Evolutionary conservation across 2,113 vertebrate species (phyloP).

Genomic region (Cololabis saira): DNA sequence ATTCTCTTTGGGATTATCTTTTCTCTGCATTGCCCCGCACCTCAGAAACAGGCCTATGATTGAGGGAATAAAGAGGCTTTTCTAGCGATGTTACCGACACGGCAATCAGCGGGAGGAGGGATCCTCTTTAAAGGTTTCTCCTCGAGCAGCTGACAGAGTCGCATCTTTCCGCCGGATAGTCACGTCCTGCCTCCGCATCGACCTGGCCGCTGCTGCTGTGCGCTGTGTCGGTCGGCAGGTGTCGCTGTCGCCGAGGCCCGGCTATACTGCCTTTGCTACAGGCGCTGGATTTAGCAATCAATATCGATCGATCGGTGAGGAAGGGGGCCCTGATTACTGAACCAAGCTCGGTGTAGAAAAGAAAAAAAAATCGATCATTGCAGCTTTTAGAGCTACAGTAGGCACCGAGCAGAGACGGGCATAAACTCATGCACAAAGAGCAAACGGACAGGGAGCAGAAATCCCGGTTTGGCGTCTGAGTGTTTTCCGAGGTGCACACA

Average conservation of each 20-base stretch:
- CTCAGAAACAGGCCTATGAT: no score
- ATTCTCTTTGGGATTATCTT: no score
- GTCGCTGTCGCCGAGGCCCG: slow-evolving; percentile 76
- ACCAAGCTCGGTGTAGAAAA: slow-evolving; percentile 82
- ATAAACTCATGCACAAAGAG: slow-evolving; percentile 71
- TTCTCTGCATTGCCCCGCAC: no score
- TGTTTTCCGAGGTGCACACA: no score
- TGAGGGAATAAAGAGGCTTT: no score
- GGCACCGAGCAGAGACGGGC: slow-evolving; percentile 74
- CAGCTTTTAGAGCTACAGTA: slow-evolving; percentile 87
- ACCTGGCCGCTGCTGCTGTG: slow-evolving; percentile 53
- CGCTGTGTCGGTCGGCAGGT: slow-evolving; percentile 69
- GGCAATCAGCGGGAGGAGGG: not conserved
- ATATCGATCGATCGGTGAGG: slow-evolving; percentile 86
- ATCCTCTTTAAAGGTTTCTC: slow-evolving; percentile 18
- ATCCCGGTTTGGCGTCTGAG: slow-evolving; percentile 25
- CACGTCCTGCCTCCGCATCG: slow-evolving; percentile 53
- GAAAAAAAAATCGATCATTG: slow-evolving; percentile 83
- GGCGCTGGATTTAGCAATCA: slow-evolving; percentile 84
- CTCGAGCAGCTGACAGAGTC: slow-evolving; percentile 27
- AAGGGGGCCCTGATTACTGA: slow-evolving; percentile 87
- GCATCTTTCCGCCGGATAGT: slow-evolving; percentile 24
- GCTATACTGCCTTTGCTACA: slow-evolving; percentile 78
- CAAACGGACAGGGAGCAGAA: slow-evolving; percentile 58
- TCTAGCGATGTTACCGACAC: not conserved